A percentile compares a stretch with the other conserved stretches of the same genome.
Evolutionary conservation across 2,113 vertebrate genomes (phyloP).

Genomic region (Phylloscopus trochilus): DNA sequence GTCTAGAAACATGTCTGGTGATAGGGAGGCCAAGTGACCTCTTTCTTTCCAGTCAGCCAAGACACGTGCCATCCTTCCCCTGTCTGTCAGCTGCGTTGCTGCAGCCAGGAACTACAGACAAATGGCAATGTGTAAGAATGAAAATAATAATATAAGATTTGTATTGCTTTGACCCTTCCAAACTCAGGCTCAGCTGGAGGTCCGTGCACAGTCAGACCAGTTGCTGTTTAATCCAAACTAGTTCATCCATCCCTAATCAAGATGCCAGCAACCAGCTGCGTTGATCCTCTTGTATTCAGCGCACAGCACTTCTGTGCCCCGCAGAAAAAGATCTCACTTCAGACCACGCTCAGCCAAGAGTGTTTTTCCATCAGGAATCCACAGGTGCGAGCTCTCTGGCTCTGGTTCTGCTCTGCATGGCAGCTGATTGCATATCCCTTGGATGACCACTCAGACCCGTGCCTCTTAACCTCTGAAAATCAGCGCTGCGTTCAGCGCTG

Average conservation of each 20-base stretch:
- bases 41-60: not conserved
- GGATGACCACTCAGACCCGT: not conserved
- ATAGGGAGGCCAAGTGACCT: not conserved
- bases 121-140: not conserved
- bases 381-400: not conserved
- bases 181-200: conserved; percentile 39
- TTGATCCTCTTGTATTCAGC: conserved; percentile 17
- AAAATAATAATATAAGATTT: not conserved
- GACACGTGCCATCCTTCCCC: not conserved
- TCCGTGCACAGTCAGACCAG: not conserved
- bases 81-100: not conserved
- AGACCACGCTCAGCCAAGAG: conserved; percentile 20
- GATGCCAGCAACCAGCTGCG: conserved; percentile 41
- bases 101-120: not conserved
- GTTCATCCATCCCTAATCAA: conserved; percentile 30
- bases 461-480: not conserved
- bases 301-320: not conserved
- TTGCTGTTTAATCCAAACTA: conserved; percentile 53
- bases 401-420: not conserved
- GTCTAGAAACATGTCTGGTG: not conserved
- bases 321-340: not conserved
- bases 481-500: not conserved
- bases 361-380: conserved; percentile 36
- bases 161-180: conserved; percentile 2
- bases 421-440: not conserved